Evolutionary conservation across 2,113 vertebrate genomes (phyloP).

Genomic region (Sapajus apella): DNA sequence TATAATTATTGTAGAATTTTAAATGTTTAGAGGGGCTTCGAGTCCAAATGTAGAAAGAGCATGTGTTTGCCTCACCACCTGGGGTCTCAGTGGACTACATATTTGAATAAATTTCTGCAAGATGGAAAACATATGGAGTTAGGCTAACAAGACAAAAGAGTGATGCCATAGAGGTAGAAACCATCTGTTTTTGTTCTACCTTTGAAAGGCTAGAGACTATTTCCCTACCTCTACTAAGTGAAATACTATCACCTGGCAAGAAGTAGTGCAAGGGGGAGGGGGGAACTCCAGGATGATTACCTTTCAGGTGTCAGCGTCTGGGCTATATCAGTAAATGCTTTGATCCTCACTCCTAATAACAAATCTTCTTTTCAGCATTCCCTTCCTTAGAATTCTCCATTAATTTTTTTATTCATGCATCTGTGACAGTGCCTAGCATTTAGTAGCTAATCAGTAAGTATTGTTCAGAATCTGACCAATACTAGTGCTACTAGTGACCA

Average conservation of each 20-base stretch:
- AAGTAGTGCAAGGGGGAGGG: too few species aligned
- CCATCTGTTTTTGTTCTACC: background rate
- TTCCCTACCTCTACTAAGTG: background rate
- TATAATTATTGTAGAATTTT: background rate
- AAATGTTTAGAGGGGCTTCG: background rate
- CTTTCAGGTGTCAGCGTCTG: background rate
- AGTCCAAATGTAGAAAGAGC: background rate
- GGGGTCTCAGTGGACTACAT: background rate
- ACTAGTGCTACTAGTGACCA: background rate
- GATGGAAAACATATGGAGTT: background rate
- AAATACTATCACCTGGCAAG: background rate
- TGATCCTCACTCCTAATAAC: background rate
- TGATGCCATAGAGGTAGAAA: background rate
- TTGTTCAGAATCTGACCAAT: background rate
- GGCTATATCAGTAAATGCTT: background rate
- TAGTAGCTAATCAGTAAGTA: too few species aligned
- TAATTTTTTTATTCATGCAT: background rate
- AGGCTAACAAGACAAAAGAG: background rate
- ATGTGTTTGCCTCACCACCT: background rate
- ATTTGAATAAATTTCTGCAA: background rate
- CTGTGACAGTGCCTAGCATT: too few species aligned
- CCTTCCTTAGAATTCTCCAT: background rate
- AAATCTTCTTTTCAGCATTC: background rate
- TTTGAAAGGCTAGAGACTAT: background rate
- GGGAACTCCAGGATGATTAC: background rate